These are phyloP conservation scores for Scaptomyza tumidula DNA, from an alignment of 2,888 invertebrate species.

Conservation along the genomic window DNA sequence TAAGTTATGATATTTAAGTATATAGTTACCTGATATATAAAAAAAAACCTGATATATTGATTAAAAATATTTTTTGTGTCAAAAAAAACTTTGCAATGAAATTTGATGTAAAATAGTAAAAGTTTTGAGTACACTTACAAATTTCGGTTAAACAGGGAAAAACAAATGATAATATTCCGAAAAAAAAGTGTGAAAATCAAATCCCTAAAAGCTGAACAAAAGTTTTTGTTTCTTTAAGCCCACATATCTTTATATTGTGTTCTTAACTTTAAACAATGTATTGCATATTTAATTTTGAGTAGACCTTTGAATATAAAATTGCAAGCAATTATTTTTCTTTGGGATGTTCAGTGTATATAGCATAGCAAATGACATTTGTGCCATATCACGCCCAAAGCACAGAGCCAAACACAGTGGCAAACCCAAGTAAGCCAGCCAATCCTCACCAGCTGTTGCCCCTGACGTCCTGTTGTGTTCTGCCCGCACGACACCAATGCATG, in stretches of 20 bases:
- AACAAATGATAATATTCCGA: no score
- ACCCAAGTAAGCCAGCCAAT: constrained; percentile 31
- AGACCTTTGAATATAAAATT: no score
- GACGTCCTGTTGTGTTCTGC: background rate
- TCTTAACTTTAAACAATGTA: background rate
- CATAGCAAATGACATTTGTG: constrained; percentile 74
- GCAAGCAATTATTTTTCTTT: background rate
- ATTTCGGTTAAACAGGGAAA: no score
- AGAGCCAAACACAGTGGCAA: constrained; percentile 41
- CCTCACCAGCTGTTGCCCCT: constrained; percentile 39
- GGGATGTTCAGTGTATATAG: constrained; percentile 26
- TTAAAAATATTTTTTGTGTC: no score
- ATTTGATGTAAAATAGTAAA: no score
- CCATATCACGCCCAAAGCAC: constrained; percentile 67
- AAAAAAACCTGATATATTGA: no score
- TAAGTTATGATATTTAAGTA: background rate
- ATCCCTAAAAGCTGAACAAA: no score
- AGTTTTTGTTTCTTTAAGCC: background rate
- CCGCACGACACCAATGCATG: constrained; percentile 66
- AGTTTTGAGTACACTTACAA: no score
- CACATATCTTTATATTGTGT: no score
- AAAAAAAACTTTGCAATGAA: background rate
- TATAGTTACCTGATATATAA: no score
- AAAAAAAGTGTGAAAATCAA: no score
- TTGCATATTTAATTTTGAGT: background rate